Evolutionary conservation across 2,113 vertebrate species (phyloP), one percentile per base, ranked within the genome.

Genomic region (Pomatostomus ruficeps): DNA sequence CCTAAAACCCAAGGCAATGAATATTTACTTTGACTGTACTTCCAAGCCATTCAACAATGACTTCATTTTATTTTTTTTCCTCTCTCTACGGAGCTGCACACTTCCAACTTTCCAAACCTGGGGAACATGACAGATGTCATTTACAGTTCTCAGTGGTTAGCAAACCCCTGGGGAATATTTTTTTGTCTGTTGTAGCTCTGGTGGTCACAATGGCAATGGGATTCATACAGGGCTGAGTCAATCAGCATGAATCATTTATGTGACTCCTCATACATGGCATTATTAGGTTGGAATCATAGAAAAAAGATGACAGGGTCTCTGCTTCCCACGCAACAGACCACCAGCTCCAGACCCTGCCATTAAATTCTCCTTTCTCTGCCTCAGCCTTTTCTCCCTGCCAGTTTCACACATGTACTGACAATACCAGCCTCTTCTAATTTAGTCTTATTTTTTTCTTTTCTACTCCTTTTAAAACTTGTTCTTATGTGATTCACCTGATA

Each of bases 231-330:
- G 10, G 65, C 85, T 21, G 58, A 96, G 88, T 96, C 96, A 84
- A 85, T 68, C 9, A 16, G 29, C 78, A 91, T 95, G 84, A 95
- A 95, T 95, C 94, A 96, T 96, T 96, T 94, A 95, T 86, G 92
- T 72, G 88, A 92, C 88, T 95, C 68, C 77, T 89, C 81, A 85
- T 49, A 94, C 81, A 88, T 26, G 75, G 81, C 82, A 67, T 92
- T 96, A 93, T 96, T 95, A 96, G 76, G 74, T 58, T 85, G 65
- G 78, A 96, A 96, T 93, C 90, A 86, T 0, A 91, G 83, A 76
- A 90, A 66, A 88, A 85, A 28, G 63, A 85, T 78, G 67, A 86
- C 77, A 65, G 43, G 77, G 67, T 77, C 92, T 74, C 67, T 43
- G 72, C 89, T 78, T 94, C 73, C 88, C 63, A 83, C 1, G 2